Evolutionary conservation across 2,113 vertebrate species (phyloP).

Genomic region (Sorex fumeus): DNA sequence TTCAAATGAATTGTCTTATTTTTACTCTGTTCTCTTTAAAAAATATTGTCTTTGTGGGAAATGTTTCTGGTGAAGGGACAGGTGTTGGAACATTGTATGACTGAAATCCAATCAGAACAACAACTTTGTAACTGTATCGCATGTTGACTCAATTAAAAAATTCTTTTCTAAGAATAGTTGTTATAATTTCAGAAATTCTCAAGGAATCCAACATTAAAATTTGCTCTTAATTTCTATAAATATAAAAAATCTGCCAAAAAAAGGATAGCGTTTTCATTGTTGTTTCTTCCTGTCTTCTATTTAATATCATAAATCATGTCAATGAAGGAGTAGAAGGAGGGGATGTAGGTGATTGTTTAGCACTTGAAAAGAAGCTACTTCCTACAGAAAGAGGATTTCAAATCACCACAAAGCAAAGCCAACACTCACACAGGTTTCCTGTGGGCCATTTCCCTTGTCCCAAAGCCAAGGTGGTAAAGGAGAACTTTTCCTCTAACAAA

Average conservation of each 20-base stretch:
- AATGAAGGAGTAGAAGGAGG: neutral
- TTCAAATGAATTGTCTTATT: neutral
- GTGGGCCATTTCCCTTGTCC: constrained; percentile 83
- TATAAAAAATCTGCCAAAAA: neutral
- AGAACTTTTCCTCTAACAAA: constrained; percentile 83
- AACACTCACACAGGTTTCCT: constrained; percentile 83
- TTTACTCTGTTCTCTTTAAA: neutral
- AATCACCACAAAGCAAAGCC: constrained; percentile 75
- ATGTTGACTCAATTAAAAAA: neutral
- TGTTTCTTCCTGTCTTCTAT: neutral
- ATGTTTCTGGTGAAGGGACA: too few species aligned
- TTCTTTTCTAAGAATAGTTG: constrained; percentile 1
- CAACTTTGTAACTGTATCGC: constrained; percentile 34
- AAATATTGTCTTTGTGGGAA: too few species aligned
- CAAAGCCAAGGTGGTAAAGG: constrained; percentile 76
- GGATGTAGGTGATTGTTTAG: constrained; percentile 33
- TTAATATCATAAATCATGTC: neutral
- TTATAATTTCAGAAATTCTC: constrained; percentile 66
- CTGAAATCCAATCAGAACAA: too few species aligned
- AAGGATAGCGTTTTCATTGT: neutral
- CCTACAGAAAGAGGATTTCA: constrained; percentile 81
- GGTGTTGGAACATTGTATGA: too few species aligned
- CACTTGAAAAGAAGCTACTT: constrained; percentile 82
- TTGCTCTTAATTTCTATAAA: constrained; percentile 54
- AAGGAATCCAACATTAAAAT: constrained; percentile 26